Conservation (phyloP, 1,140 invertebrate genomes). For the Drosophila albomicans region DNA sequence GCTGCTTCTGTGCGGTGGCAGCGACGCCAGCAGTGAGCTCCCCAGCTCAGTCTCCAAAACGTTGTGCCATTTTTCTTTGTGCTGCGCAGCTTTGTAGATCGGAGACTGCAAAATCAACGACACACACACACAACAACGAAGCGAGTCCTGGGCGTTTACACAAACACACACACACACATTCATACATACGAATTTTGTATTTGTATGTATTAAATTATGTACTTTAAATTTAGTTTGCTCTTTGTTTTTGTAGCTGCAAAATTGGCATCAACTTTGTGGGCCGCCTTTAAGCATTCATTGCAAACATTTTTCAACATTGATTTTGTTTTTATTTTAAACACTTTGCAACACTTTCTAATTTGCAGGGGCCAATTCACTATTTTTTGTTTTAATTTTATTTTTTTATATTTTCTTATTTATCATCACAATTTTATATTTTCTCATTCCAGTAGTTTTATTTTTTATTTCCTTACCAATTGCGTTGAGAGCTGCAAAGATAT, state of each 20-base stretch:
- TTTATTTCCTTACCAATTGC: conserved; percentile 71
- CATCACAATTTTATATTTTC: conserved; percentile 20
- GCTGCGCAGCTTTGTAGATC: conserved; percentile 63
- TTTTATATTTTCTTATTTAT: conserved; percentile 17
- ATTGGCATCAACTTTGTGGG: conserved; percentile 44
- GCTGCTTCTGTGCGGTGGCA: not conserved
- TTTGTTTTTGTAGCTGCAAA: conserved; percentile 19
- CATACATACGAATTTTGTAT: conserved; percentile 8
- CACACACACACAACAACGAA: conserved; percentile 16
- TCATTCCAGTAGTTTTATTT: conserved; percentile 34
- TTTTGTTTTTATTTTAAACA: conserved; percentile 33
- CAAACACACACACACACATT: conserved; percentile 14
- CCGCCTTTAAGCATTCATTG: conserved; percentile 4
- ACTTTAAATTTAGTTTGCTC: conserved; percentile 34
- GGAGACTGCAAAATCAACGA: conserved; percentile 36
- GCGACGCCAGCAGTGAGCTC: conserved; percentile 41
- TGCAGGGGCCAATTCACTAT: conserved; percentile 23
- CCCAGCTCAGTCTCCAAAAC: conserved; percentile 45
- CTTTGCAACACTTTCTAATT: conserved; percentile 37
- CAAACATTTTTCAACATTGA: conserved; percentile 9
- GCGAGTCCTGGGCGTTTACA: conserved; percentile 51
- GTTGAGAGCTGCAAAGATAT: conserved; percentile 57
- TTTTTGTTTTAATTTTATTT: conserved; percentile 15
- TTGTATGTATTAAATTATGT: conserved; percentile 23
- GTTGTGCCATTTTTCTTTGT: conserved; percentile 79